phyloP scores from a whole-genome alignment of 2,113 vertebrate species.

The Bos taurus region DNA sequence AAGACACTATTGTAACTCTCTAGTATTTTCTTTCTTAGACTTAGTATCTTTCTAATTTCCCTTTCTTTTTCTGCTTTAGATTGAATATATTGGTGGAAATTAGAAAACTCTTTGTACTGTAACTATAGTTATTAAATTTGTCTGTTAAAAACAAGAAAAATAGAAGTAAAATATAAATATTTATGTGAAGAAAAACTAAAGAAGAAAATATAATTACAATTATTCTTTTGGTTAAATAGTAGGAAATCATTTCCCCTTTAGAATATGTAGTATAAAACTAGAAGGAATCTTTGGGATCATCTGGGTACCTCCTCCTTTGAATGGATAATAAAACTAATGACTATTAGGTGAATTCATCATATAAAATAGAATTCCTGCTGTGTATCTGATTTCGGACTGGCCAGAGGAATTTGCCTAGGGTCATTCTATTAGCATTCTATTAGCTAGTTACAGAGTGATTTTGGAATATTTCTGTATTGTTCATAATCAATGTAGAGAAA shows the following conservation, averaged over 20 bases:
- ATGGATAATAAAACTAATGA: background rate
- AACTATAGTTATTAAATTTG: background rate
- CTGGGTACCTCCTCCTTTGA: background rate
- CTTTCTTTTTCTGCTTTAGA: constrained; percentile 18
- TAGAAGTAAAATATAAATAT: background rate
- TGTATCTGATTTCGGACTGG: background rate
- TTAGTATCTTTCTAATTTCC: constrained; percentile 28
- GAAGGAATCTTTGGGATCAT: background rate
- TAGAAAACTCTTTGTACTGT: constrained; percentile 50
- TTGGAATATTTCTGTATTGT: background rate
- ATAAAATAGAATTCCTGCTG: background rate
- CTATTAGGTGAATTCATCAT: background rate
- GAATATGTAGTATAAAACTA: background rate
- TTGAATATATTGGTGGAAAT: constrained; percentile 22
- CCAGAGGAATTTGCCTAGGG: background rate
- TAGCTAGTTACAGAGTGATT: background rate
- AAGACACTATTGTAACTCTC: constrained; percentile 50
- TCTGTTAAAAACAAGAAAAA: background rate
- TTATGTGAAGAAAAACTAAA: background rate
- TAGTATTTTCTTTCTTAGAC: constrained; percentile 62
- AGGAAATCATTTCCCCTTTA: background rate
- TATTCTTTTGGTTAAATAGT: background rate
- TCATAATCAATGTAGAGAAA: background rate
- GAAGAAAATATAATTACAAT: background rate
- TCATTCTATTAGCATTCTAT: background rate